These are phyloP conservation scores for Strigamia transsilvanica DNA, from an alignment of 2,888 invertebrate species.

Conservation along the genomic window DNA sequence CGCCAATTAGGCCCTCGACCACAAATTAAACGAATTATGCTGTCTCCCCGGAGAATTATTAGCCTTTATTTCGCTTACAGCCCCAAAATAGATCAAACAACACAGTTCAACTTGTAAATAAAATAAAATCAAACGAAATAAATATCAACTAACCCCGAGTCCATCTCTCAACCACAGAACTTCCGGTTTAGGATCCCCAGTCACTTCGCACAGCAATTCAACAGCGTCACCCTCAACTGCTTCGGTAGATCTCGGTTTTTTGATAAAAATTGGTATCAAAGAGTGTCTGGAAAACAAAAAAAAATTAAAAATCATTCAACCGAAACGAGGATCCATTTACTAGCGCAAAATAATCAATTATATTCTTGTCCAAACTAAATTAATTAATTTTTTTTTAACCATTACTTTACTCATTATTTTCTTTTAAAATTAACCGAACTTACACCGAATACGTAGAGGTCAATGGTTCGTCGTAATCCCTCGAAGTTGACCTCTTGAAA, in stretches of 20 bases:
- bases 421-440: neutral
- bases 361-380: neutral
- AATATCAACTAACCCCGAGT: slow-evolving; percentile 73
- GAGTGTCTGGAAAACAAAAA: slow-evolving; percentile 71
- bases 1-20: slow-evolving; percentile 1
- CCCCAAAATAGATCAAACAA: neutral
- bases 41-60: neutral
- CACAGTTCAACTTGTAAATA: too few relatives aligned
- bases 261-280: slow-evolving; percentile 82
- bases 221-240: slow-evolving; percentile 87
- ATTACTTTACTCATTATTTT: too few relatives aligned
- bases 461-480: neutral
- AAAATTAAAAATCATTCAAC: neutral
- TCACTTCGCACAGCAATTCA: slow-evolving; percentile 85
- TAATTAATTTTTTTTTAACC: too few relatives aligned
- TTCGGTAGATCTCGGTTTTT: slow-evolving; percentile 81
- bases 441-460: slow-evolving; percentile 18
- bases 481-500: slow-evolving; percentile 14
- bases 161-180: slow-evolving; percentile 88
- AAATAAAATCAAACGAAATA: neutral
- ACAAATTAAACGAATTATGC: slow-evolving; percentile 14
- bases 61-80: neutral
- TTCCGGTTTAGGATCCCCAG: slow-evolving; percentile 87
- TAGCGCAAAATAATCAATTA: neutral
- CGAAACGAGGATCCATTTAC: neutral